A percentile compares a stretch with the other conserved stretches of the same genome.
Evolutionary conservation across 2,113 vertebrate genomes (phyloP).

Genomic region (Dendrocopos noguchii): DNA sequence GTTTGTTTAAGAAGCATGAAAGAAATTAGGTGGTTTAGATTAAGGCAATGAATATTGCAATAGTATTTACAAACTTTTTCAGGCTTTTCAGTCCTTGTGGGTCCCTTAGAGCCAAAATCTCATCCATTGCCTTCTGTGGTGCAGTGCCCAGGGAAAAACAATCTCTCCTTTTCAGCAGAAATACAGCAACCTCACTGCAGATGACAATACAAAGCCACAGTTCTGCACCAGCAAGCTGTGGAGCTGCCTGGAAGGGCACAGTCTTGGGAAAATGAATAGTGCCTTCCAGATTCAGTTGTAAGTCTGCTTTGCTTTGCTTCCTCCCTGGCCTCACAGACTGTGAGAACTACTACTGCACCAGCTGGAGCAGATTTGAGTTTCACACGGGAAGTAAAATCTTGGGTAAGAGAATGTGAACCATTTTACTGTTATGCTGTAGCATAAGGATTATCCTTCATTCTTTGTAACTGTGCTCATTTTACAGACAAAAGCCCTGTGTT

Average conservation of each 20-base stretch:
- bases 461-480: not conserved
- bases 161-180: not conserved
- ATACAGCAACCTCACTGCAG: not conserved
- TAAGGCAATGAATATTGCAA: not conserved
- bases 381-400: not conserved
- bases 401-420: not conserved
- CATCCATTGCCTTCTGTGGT: not conserved
- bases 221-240: not conserved
- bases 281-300: not conserved
- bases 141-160: not conserved
- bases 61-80: not conserved
- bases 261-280: not conserved
- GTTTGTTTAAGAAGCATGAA: not conserved
- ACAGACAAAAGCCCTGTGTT: not conserved
- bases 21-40: not conserved
- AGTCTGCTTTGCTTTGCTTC: not conserved
- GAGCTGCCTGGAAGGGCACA: not conserved
- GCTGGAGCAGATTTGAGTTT: slow-evolving; percentile 18
- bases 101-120: not conserved
- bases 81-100: not conserved
- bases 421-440: not conserved
- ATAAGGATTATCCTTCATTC: not conserved
- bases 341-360: not conserved
- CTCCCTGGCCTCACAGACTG: not conserved
- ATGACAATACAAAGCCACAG: not conserved